Percentiles rank a stretch among this genome's conserved stretches.
Conservation (phyloP, 2,113 vertebrate species). For the Raja brachyura region DNA sequence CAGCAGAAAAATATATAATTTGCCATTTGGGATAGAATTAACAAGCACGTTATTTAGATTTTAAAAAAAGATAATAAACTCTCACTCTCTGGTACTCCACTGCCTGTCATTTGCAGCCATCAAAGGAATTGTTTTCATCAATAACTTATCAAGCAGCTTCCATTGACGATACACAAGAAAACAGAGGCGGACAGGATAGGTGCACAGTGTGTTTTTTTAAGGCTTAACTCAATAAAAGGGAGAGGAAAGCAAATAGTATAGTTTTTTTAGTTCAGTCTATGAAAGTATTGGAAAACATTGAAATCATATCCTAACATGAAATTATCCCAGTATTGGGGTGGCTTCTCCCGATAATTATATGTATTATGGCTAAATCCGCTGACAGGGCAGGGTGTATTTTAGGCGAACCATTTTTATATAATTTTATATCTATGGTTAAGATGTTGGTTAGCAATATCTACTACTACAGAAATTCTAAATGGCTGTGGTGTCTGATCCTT, state of each 20-base stretch:
- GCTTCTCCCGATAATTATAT: background rate
- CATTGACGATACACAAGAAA: conserved; percentile 62
- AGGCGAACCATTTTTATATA: background rate
- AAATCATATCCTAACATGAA: conserved; percentile 2
- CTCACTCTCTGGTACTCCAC: conserved; percentile 47
- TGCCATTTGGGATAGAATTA: conserved; percentile 1
- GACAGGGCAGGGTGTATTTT: background rate
- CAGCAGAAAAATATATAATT: background rate
- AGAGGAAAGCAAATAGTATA: background rate
- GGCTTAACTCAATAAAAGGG: background rate
- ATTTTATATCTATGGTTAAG: too few relatives aligned
- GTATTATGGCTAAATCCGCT: background rate
- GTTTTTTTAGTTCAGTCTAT: background rate
- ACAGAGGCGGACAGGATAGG: conserved; percentile 54
- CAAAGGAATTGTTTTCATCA: conserved; percentile 58
- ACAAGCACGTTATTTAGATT: background rate
- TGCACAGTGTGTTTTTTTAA: conserved; percentile 1
- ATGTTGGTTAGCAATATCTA: background rate
- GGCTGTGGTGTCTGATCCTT: background rate
- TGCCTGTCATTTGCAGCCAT: conserved; percentile 57
- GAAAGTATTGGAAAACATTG: background rate
- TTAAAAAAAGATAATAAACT: background rate
- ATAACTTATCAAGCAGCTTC: conserved; percentile 60
- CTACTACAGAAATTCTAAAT: background rate
- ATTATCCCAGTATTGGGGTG: background rate